Conservation (phyloP, 2,797 vertebrate genomes). For the Aphelocoma californica region DNA sequence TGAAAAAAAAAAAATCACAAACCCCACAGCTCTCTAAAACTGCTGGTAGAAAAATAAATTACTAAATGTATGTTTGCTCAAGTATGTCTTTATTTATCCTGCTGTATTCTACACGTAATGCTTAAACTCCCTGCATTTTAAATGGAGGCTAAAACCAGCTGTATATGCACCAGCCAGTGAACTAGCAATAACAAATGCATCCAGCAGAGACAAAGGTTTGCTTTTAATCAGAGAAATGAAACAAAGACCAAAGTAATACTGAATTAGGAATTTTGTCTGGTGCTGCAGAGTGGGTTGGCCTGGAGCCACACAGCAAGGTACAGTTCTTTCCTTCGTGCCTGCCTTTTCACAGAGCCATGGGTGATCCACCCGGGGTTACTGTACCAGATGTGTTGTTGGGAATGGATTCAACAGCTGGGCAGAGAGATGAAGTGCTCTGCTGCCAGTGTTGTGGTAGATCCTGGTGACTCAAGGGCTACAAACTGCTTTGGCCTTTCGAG, state of each 20-base stretch:
- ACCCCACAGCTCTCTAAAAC: not conserved
- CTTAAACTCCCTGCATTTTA: conserved; percentile 23
- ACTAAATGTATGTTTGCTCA: conserved; percentile 40
- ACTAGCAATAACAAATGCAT: not conserved
- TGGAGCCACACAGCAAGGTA: not conserved
- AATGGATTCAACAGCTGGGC: not conserved
- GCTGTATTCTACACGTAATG: not conserved
- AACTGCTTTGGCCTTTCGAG: not conserved
- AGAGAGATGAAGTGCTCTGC: not conserved
- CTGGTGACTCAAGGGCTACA: not conserved
- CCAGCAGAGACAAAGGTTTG: not conserved
- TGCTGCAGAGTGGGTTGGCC: not conserved
- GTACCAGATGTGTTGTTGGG: not conserved
- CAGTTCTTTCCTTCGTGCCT: accelerated
- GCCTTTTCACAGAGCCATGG: not conserved
- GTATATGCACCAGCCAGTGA: not conserved
- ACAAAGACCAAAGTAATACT: not conserved
- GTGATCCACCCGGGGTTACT: not conserved
- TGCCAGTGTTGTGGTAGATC: not conserved
- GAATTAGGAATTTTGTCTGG: not conserved
- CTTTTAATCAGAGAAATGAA: not conserved
- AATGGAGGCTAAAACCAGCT: not conserved
- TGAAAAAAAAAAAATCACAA: not conserved
- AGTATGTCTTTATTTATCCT: conserved; percentile 51
- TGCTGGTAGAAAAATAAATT: conserved; percentile 55